phyloP scores from a whole-genome alignment of 1,140 invertebrate species.

The Papilio xuthus region DNA sequence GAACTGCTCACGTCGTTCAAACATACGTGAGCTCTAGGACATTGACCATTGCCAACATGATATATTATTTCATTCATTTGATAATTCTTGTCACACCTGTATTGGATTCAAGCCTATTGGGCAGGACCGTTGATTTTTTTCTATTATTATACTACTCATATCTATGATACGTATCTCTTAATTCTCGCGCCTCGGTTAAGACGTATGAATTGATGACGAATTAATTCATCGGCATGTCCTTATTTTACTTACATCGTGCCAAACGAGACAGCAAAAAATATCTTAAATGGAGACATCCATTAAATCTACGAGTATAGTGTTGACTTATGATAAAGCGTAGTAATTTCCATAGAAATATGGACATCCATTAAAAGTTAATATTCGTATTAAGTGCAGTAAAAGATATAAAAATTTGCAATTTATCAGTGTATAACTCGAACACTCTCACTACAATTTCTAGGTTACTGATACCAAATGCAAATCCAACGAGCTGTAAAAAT shows the following conservation, averaged over 20 bases:
- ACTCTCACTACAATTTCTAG: neutral
- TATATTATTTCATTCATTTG: neutral
- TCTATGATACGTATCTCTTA: neutral
- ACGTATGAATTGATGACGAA: neutral
- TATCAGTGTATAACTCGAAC: constrained; percentile 4
- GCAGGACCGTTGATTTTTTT: neutral
- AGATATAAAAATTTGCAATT: neutral
- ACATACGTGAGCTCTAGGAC: neutral
- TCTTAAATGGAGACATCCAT: neutral
- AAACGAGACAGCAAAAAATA: neutral
- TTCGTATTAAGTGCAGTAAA: neutral
- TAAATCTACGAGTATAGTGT: neutral
- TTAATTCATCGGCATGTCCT: neutral
- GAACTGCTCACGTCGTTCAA: constrained; percentile 10
- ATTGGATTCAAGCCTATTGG: too few relatives aligned
- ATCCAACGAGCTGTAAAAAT: neutral
- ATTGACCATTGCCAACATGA: constrained; percentile 4
- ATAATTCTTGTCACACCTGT: too few relatives aligned
- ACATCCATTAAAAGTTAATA: neutral
- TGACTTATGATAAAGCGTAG: neutral
- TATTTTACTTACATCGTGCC: neutral
- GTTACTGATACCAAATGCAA: constrained; percentile 1
- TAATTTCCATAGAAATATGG: neutral
- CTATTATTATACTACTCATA: neutral
- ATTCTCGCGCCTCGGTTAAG: neutral